phyloP scores from a whole-genome alignment of 2,888 invertebrate species.

The Sthenelais limicola region DNA sequence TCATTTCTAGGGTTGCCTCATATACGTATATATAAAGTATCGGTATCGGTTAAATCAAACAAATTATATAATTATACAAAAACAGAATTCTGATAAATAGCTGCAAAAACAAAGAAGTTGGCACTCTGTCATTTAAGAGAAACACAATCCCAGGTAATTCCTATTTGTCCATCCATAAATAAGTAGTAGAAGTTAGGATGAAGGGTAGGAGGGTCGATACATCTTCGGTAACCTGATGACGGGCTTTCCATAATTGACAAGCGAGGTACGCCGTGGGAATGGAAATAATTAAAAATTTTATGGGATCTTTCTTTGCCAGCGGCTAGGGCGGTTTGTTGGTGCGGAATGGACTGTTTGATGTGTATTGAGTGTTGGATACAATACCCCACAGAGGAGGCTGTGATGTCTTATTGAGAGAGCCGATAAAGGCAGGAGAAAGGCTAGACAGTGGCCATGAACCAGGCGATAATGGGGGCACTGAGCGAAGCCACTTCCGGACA shows the following conservation, averaged over 20 bases:
- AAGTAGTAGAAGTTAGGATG: not conserved
- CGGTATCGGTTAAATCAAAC: no score
- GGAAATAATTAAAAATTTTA: conserved; percentile 30
- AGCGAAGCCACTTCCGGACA: not conserved
- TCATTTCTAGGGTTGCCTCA: no score
- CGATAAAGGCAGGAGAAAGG: conserved; percentile 20
- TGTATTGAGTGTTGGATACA: not conserved
- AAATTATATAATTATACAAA: no score
- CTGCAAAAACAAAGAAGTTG: no score
- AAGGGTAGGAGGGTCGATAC: not conserved
- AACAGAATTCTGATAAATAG: no score
- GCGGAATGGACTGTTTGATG: conserved; percentile 1
- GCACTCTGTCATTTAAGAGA: not conserved
- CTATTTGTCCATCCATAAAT: not conserved
- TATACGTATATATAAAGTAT: no score
- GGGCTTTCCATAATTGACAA: conserved; percentile 15
- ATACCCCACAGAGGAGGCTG: conserved; percentile 6
- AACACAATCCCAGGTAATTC: not conserved
- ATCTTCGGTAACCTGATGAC: not conserved
- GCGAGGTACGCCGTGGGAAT: conserved; percentile 1
- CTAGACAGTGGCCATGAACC: not conserved
- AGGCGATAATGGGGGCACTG: conserved; percentile 22
- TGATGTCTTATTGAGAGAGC: conserved; percentile 30
- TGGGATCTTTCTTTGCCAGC: not conserved
- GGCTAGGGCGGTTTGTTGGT: not conserved